Base-by-base conservation (phyloP, 2,113 vertebrate genomes). In the Hoplias malabaricus region DNA sequence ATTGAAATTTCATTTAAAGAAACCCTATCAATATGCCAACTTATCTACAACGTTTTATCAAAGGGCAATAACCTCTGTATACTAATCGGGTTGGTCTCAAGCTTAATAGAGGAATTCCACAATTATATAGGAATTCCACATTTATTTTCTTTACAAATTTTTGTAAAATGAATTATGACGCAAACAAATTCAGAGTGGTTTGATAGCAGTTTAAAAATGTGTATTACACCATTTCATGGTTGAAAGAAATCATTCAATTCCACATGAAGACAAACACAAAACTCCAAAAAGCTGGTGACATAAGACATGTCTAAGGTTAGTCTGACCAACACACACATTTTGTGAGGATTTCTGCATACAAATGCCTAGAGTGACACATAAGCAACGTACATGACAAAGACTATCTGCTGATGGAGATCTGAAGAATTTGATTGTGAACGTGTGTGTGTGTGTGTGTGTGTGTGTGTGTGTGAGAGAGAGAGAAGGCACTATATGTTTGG, bases 311-410 rank as follows among this genome's bases (percentile, higher is more conserved):
- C 27, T 53, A 12, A 29, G 36, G 68, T 81, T 72, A 77, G 73
- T n/a, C 50, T 69, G 36, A 53, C 29, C 21, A 19, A 46, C 16
- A 27, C 1, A 68, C 16, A 67, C 50, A 63, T 31, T 71, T 40
- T 59, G 59, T 74, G 33, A 65, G 33, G n/a, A 34, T 75, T 8
- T 56, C 33, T 46, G 54, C 48, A 66, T 36, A 66, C 4, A 66
- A 66, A 54, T 21, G 23, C 54, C 62, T 54, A 54, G 31, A 73
- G 46, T 21, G 16, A 66, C 25, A 27, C n/a, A 27, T 7, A 65
- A 13, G 34, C 36, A 34, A 25, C 33, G 27, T 23, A 59, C 34
- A 9, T 25, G 31, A 50, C 33, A 5, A 13, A 13, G 21, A 61
- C 27, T n/a, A 43, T 29, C 13, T 10, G 33, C 43, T 75, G 29